Conservation (phyloP, 2,113 vertebrate species). For the Silurus glanis region DNA sequence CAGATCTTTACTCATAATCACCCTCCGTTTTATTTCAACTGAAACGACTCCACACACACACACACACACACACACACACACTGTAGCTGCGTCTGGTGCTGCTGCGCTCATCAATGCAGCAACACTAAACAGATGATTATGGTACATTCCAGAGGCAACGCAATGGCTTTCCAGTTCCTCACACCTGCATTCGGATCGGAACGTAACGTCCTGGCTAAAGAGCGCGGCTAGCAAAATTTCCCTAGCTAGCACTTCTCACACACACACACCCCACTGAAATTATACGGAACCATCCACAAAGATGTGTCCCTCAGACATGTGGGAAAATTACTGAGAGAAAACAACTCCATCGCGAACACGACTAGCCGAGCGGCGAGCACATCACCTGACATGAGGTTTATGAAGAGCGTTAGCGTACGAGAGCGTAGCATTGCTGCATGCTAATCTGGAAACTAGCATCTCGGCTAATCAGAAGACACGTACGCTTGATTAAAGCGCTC, state of each 20-base stretch:
- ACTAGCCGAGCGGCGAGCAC: not conserved
- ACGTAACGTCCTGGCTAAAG: too few relatives aligned
- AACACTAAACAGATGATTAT: too few relatives aligned
- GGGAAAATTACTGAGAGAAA: not conserved
- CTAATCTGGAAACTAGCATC: not conserved
- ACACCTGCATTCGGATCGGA: too few relatives aligned
- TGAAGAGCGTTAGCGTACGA: too few relatives aligned
- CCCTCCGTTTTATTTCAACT: slow-evolving; percentile 13
- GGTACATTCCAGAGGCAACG: too few relatives aligned
- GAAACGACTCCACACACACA: not conserved
- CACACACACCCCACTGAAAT: not conserved
- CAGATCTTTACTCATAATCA: slow-evolving; percentile 40
- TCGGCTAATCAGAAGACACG: not conserved
- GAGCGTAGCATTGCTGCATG: too few relatives aligned
- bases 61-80: not conserved
- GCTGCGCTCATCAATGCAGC: too few relatives aligned
- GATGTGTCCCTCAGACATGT: not conserved
- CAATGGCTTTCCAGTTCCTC: too few relatives aligned
- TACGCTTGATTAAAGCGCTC: not conserved
- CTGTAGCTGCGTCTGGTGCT: too few relatives aligned
- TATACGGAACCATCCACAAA: not conserved
- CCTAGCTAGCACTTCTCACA: too few relatives aligned
- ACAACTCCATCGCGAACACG: not conserved
- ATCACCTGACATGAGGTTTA: too few relatives aligned
- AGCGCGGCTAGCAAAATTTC: too few relatives aligned